Conservation (phyloP, 2,113 vertebrate genomes). For the Notothenia rossii region DNA sequence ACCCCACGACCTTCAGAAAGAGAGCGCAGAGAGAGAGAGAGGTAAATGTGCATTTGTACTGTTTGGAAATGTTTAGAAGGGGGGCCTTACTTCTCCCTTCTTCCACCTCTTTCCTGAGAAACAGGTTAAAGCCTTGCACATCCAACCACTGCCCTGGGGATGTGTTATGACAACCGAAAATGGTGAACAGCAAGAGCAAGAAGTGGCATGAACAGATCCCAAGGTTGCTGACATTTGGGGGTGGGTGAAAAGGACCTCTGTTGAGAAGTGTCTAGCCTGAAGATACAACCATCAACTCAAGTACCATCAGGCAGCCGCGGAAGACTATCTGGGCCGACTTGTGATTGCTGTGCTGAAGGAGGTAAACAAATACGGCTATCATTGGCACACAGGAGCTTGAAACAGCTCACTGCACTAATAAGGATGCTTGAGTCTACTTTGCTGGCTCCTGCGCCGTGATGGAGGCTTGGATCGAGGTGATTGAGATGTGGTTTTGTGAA, state of each 20-base stretch:
- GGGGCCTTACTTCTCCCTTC: conserved; percentile 35
- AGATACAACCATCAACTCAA: conserved; percentile 83
- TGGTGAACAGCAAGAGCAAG: conserved; percentile 79
- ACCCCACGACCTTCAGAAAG: conserved; percentile 74
- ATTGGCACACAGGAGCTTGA: conserved; percentile 53
- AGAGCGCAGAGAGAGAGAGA: conserved; percentile 43
- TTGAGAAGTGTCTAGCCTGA: conserved; percentile 78
- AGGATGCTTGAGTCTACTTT: conserved; percentile 33
- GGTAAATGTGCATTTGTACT: conserved; percentile 51
- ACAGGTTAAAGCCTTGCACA: conserved; percentile 60
- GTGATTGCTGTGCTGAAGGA: conserved; percentile 55
- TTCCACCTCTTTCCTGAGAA: conserved; percentile 42
- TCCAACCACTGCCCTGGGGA: conserved; percentile 70
- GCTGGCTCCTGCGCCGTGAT: conserved; percentile 12
- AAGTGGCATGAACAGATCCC: conserved; percentile 84
- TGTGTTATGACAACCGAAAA: conserved; percentile 84
- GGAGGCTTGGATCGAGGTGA: conserved; percentile 52
- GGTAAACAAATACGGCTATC: conserved; percentile 72
- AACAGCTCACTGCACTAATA: conserved; percentile 45
- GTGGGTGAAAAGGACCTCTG: conserved; percentile 78
- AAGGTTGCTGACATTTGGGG: conserved; percentile 76
- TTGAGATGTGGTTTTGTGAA: conserved; percentile 72
- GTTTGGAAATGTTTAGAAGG: conserved; percentile 35
- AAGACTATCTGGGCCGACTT: conserved; percentile 65
- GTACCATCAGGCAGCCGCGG: conserved; percentile 68